Percentiles rank a stretch among this genome's conserved stretches.
Evolutionary conservation across 2,797 vertebrate genomes (phyloP).

Genomic region (Arctocebus calabarensis): DNA sequence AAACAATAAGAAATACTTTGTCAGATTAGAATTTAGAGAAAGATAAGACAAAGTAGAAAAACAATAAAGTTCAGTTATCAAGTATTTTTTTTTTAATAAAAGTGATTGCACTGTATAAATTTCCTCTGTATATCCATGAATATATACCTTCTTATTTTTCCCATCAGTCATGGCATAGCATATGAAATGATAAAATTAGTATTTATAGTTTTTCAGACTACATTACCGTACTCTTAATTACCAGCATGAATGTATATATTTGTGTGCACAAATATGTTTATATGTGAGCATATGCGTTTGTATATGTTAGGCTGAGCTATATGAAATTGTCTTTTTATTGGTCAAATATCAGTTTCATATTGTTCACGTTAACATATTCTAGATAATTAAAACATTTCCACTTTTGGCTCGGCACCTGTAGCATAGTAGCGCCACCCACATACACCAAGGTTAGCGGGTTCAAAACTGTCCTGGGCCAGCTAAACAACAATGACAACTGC

Average conservation of each 20-base stretch:
- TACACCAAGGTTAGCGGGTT: too few species aligned
- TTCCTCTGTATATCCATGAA: not conserved
- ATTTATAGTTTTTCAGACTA: not conserved
- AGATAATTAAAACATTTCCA: not conserved
- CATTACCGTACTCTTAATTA: constrained; percentile 10
- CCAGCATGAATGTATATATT: not conserved
- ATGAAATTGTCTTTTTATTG: not conserved
- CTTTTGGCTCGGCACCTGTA: not conserved
- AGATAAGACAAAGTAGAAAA: constrained; percentile 30
- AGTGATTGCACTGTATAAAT: not conserved
- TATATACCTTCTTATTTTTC: constrained; percentile 3
- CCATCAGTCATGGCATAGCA: not conserved
- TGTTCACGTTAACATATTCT: not conserved
- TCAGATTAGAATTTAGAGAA: constrained; percentile 67
- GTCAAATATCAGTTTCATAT: not conserved
- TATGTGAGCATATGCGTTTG: not conserved
- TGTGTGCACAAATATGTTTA: not conserved
- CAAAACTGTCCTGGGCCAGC: too few species aligned
- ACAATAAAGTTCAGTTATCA: not conserved
- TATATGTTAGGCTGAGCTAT: not conserved
- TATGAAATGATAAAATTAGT: not conserved
- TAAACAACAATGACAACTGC: too few species aligned
- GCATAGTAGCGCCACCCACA: too few species aligned
- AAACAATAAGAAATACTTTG: constrained; percentile 20
- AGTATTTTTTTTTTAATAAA: not conserved